Conservation (phyloP, 2,797 vertebrate genomes). For the Pempheris klunzingeri region DNA sequence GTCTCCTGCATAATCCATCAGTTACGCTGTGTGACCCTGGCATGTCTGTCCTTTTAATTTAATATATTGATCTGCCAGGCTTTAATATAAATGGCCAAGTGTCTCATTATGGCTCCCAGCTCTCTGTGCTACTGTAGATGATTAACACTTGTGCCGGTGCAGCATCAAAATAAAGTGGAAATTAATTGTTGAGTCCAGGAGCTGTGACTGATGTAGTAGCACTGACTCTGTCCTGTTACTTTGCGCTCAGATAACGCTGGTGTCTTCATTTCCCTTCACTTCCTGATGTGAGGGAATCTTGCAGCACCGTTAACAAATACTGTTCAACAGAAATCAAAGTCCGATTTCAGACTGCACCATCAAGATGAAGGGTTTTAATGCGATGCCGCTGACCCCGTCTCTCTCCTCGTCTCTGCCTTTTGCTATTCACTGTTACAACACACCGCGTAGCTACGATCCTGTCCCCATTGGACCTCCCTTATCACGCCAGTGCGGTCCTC, state of each 20-base stretch:
- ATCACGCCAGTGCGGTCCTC: slow-evolving; percentile 44
- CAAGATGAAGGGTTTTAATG: slow-evolving; percentile 24
- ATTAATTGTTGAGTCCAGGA: slow-evolving; percentile 50
- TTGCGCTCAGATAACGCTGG: slow-evolving; percentile 3
- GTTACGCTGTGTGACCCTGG: slow-evolving; percentile 51
- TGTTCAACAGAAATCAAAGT: slow-evolving; percentile 39
- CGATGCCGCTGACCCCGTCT: slow-evolving; percentile 11
- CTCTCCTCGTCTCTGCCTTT: slow-evolving; percentile 9
- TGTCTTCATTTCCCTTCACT: slow-evolving; percentile 9
- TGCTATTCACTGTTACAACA: slow-evolving; percentile 29
- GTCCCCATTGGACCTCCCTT: slow-evolving; percentile 31
- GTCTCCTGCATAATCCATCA: slow-evolving; percentile 62
- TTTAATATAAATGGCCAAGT: slow-evolving; percentile 48
- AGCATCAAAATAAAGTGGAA: slow-evolving; percentile 52
- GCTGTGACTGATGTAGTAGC: slow-evolving; percentile 39
- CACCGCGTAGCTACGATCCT: slow-evolving; percentile 8
- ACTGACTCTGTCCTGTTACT: slow-evolving; percentile 20
- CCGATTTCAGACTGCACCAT: slow-evolving; percentile 33
- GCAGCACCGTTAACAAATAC: slow-evolving; percentile 18
- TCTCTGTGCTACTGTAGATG: slow-evolving; percentile 30
- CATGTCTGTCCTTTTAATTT: slow-evolving; percentile 68
- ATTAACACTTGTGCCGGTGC: slow-evolving; percentile 41
- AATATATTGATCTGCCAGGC: slow-evolving; percentile 67
- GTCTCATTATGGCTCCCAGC: slow-evolving; percentile 54
- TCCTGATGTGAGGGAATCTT: slow-evolving; percentile 38